Evolutionary conservation across 2,797 vertebrate species (phyloP), one percentile per base, ranked within the genome.

Genomic region (Clamator glandarius): DNA sequence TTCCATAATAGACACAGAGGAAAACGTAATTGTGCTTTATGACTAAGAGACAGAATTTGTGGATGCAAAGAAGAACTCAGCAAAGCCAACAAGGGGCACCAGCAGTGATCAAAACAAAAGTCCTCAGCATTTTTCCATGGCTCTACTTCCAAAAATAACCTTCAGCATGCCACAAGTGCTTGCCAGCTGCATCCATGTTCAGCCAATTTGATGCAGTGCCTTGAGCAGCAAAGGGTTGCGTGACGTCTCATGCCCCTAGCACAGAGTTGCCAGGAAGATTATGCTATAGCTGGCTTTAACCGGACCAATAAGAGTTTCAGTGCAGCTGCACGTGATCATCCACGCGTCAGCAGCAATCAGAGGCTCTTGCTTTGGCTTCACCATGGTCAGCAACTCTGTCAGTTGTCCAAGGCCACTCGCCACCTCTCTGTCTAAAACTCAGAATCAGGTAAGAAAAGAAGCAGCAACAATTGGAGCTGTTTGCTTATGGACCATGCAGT

Each of bases 141-240:
- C 55, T 91, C 57, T 68, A 50, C 61, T 55, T 91, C 59, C 69
- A 67, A 42, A 84, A 93, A 80, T 79, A 75, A 79, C 44, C 44
- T 7, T 2, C 64, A 61, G 35, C 19, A 7, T 13, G 33, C 57
- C 69, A 54, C 13, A 0, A 48, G 62, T 48, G 41, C 81, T 82
- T 4, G 0, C 52, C 67, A 76, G 89, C 81, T 39, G 54, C 62
- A 24, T n/a, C 58, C 39, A 17, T 1, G 0, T 39, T 58, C 63
- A 72, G 39, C 39, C 77, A 75, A 20, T 54, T 39, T 26, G 48
- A 52, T 42, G 73, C 7, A 1, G 14, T 14, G 78, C 26, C 70
- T 62, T 6, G 62, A 42, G 67, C 4, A 18, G 20, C 12, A 4
- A 75, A 79, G 68, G 41, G 36, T 44, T 83, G 17, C 3, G 10